Base-by-base conservation (phyloP, 2,797 vertebrate genomes). In the Clarias fuscus region DNA sequence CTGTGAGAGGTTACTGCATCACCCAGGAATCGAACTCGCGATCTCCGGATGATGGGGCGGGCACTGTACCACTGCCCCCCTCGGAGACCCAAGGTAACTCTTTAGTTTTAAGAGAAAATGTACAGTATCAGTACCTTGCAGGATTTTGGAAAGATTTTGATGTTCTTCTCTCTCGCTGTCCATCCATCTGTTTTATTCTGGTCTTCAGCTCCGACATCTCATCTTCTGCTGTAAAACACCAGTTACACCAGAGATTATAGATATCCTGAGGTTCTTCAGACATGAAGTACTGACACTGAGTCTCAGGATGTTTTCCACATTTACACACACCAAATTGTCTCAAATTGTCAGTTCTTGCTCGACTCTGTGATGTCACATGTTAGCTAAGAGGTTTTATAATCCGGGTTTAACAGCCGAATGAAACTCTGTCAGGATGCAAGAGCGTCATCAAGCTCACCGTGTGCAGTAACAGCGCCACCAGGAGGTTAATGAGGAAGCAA, bases 201-300 rank as follows among this genome's bases (percentile, higher is more conserved):
- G 97, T 95, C 90, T 99, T 97, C 48, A 98, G 96, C 85, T 95
- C 96, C 80, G 92, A 89, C 78, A 97, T 95, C 85, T 98, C 97
- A 90, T 95, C 92, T 86, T 97, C 96, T 86, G 94, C 95, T 95
- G 77, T 7, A 62, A 48, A 79, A 37, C 20, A 24, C 30, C 8
- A 79, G 33, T 62, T 17, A 62, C 58, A 62, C 33, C 40, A 15
- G 22, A 20, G 22, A 8, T 30, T 81, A 65, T 62, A 65, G 61
- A 48, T 5, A 7, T 20, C 17, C 15, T 27, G 79, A 81, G 79
- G 37, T 81, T 67, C 62, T 65, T 0, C 27, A 62, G 58, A 3
- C 18, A 71, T 71, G 15, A 43, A 10, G 71, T 73, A 53, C 71
- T 48, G 11, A 56, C 24, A 76, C 53, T 33, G 53, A 56, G n/a